These are phyloP conservation scores for Natator depressus DNA, from an alignment of 2,113 vertebrate genomes.

Conservation along the genomic window DNA sequence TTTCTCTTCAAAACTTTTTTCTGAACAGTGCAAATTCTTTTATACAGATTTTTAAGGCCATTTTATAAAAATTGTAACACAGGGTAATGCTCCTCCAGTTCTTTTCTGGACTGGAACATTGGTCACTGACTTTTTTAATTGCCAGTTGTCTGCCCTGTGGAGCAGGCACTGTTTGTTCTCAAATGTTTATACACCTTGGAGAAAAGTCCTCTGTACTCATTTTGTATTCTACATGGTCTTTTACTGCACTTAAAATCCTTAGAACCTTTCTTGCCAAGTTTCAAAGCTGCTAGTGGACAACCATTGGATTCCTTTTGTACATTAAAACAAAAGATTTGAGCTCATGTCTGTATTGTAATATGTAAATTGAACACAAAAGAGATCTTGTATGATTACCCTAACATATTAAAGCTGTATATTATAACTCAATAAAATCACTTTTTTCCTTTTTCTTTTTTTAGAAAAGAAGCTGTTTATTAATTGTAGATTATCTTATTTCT, in stretches of 20 bases:
- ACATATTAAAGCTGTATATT: conserved; percentile 91
- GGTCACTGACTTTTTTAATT: conserved; percentile 79
- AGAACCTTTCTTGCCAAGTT: conserved; percentile 84
- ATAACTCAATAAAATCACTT: conserved; percentile 90
- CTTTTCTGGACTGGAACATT: conserved; percentile 78
- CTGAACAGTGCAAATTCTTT: conserved; percentile 70
- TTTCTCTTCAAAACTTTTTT: conserved; percentile 69
- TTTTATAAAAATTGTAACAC: conserved; percentile 79
- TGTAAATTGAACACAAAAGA: conserved; percentile 90
- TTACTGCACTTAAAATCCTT: conserved; percentile 79
- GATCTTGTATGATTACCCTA: conserved; percentile 86
- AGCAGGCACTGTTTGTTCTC: conserved; percentile 81
- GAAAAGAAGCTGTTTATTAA: background rate
- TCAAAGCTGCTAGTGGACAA: conserved; percentile 91
- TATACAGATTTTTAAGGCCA: conserved; percentile 78
- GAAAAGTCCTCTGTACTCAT: conserved; percentile 77
- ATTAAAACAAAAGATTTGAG: conserved; percentile 85
- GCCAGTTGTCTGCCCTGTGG: conserved; percentile 85
- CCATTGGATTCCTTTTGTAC: conserved; percentile 85
- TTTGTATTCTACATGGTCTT: conserved; percentile 75
- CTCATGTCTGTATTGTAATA: conserved; percentile 85
- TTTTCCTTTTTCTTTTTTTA: conserved; percentile 58
- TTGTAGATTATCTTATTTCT: background rate
- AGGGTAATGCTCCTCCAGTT: conserved; percentile 74
- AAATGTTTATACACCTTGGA: conserved; percentile 79